Base-by-base conservation (phyloP, 2,113 vertebrate genomes). In the Hassar affinis region DNA sequence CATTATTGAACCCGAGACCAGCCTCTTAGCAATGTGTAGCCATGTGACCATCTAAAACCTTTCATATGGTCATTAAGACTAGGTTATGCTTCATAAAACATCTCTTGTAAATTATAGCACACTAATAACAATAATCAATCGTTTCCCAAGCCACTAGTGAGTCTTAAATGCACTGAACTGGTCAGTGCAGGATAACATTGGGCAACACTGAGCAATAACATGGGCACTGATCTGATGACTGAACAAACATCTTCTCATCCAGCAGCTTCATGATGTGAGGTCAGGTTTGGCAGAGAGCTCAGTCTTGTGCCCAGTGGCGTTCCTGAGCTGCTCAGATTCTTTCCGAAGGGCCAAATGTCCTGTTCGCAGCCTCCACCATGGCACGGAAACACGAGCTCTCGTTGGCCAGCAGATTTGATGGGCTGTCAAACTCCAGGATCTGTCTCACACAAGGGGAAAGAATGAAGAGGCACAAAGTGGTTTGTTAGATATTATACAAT, bases 361-460 rank as follows among this genome's bases (percentile, higher is more conserved):
- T 90, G 89, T 98, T 96, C 0, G 94, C 93, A 86, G 96, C 96
- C 86, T 94, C 94, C 82, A 99, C 94, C 96, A 99, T 97, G 92
- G 96, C 95, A 82, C 93, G 95, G 92, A 99, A 98, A 91, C 94
- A 94, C 0, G 97, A 98, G 88, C 95, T 97, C 91, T 98, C 95
- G 0, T 98, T 95, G 87, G 96, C 96, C 89, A 99, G 94, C 86
- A 99, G 94, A 85, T 93, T 94, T 25, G 95, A 90, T 0, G 98
- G 98, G 7, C 94, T 95, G 92, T 99, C 97, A 0, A 98, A 99
- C 93, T 99, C 98, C 93, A 96, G 91, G 89, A 99, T 96, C 98
- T 99, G 64, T 20, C 86, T 88, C 25, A 92, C 74, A 87, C 25
- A 88, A 79, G 22, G 69, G 14, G 83, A 74, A 76, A 87, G 88